Base-by-base conservation (phyloP, 2,888 invertebrate genomes). In the Microplitis deprimator region DNA sequence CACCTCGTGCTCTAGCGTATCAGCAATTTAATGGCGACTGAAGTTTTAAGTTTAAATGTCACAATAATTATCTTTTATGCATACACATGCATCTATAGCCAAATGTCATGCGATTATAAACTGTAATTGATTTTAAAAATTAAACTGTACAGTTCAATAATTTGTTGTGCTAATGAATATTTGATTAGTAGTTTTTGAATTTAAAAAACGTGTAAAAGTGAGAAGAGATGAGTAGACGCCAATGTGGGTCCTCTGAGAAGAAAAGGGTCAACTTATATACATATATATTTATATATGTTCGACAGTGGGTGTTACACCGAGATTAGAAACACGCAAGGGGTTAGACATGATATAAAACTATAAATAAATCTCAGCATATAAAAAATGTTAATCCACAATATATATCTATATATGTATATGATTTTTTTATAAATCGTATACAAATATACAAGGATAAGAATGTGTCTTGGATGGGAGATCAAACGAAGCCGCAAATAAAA, bases 281-380 rank as follows among this genome's bases (percentile, higher is more conserved):
- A 29, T 29, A 4, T 20, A 20, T 20, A 20, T 20, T 20, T 20
- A 20, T 59, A 59, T 64, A 50, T 70, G 62, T 77, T 74, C 65
- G 64, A 73, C 69, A 73, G 64, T 73, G 68, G 68, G 61, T 71
- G 77, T 73, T 68, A 68, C 77, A 69, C 29, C 29, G 64, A 77
- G 73, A 65, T 71, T 70, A 76, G 70, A 73, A 73, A 73, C 74
- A 74, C 74, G 70, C 67, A 71, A 20, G 69, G 20, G 61, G 60
- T 59, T 77, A 74, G 70, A 77, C 59, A 77, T 73, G 74, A 74
- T 77, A 74, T 71, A 77, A 77, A 71, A 70, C 69, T 74, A 74
- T 67, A 77, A 77, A 77, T 77, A 77, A 77, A 77, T 74, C 71
- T 70, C 62, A 70, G 74, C 77, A 65, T 69, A 74, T 71, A 77